Evolutionary conservation across 1,140 invertebrate species (phyloP).

Genomic region (Teleogryllus occipitalis): DNA sequence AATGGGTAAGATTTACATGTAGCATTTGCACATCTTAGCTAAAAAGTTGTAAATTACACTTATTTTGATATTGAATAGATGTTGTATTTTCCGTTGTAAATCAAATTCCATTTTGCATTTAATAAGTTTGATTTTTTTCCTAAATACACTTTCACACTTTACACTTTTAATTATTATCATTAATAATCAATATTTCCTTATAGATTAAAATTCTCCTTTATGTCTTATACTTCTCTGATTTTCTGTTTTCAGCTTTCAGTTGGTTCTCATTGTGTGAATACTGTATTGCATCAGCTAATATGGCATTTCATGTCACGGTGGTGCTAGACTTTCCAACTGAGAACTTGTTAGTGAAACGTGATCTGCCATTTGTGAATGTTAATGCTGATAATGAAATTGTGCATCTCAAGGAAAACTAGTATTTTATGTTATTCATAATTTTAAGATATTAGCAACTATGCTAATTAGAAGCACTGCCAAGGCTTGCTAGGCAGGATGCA

Average conservation of each 20-base stretch:
- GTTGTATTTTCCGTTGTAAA: too few species aligned
- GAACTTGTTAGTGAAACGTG: conserved; percentile 56
- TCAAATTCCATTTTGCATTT: too few species aligned
- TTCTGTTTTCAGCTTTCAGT: conserved; percentile 71
- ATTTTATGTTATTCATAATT: neutral
- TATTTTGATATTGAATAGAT: too few species aligned
- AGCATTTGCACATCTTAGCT: too few species aligned
- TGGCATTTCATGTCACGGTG: conserved; percentile 83
- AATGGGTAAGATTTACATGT: conserved; percentile 54
- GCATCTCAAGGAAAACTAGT: conserved; percentile 12
- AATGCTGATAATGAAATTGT: neutral
- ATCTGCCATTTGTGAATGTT: neutral
- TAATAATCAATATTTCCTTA: too few species aligned
- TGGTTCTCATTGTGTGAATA: conserved; percentile 91
- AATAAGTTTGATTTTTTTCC: too few species aligned
- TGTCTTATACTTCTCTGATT: neutral
- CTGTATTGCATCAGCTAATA: conserved; percentile 79
- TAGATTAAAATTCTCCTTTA: too few species aligned
- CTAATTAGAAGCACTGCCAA: neutral
- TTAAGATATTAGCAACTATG: neutral
- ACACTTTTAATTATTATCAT: too few species aligned
- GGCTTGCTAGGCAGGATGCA: neutral
- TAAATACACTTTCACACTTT: too few species aligned
- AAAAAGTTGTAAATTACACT: too few species aligned
- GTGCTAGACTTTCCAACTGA: conserved; percentile 77